Base-by-base conservation (phyloP, 1,140 invertebrate genomes). In the Microplitis mediator region DNA sequence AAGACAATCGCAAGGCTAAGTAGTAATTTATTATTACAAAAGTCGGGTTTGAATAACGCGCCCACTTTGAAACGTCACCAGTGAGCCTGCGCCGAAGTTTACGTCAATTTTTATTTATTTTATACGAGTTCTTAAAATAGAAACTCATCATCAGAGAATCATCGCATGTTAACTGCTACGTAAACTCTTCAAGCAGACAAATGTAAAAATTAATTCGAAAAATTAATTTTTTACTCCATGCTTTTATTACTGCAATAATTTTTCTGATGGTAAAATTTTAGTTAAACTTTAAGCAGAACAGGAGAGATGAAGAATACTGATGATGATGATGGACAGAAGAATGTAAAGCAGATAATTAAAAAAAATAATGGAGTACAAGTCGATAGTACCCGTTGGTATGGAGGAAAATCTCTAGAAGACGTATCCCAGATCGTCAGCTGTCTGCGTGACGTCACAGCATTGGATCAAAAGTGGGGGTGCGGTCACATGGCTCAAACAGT, bases 371-470 rank as follows among this genome's bases (percentile, higher is more conserved):
- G 13, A 9, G 39, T 11, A 45, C 5, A 8, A 45, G 6, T 11
- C 39, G 39, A 45, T 11, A 11, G n/a, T 54, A 23, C 16, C 13
- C 31, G 5, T 11, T 60, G 9, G 8, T 32, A 11, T 34, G 58
- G 13, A 54, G 23, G 13, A n/a, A 11, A n/a, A 14, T 13, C n/a
- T 31, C 4, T 68, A 8, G 32, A 34, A 35, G 13, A 69, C 23
- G 23, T n/a, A 32, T 35, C 51, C 51, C 32, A n/a, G 60, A 77
- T 76, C 82, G 81, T 85, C 84, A 85, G 84, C 84, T 86, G 82
- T 81, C 78, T 76, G 78, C 58, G 39, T 86, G 84, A 86, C 84
- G 85, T 86, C 80, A 81, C 58, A 61, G 66, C 72, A 58, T 70
- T 70, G 75, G 78, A 79, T 78, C 77, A 78, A 45, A 50, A 64